These are phyloP conservation scores for Camponotus pennsylvanicus DNA, from an alignment of 1,140 invertebrate species.

Conservation along the genomic window DNA sequence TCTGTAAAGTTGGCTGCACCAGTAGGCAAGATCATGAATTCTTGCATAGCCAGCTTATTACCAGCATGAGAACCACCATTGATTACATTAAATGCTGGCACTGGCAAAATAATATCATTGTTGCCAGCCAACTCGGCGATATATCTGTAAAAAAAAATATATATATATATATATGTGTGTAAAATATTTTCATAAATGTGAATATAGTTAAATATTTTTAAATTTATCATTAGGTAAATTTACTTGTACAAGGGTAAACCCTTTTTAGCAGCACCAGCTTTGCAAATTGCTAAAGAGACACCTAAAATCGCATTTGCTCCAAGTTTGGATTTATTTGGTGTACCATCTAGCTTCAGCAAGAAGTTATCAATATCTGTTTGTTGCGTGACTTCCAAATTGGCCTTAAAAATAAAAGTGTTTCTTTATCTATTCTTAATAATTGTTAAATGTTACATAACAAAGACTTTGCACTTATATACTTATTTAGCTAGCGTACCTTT, in stretches of 20 bases:
- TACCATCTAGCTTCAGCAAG: constrained; percentile 97
- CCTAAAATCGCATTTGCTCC: constrained; percentile 99
- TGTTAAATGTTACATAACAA: not conserved
- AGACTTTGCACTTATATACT: not conserved
- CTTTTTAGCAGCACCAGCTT: constrained; percentile 98
- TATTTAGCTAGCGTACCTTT: constrained; percentile 85
- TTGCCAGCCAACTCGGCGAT: constrained; percentile 98
- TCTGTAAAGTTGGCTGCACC: constrained; percentile 97
- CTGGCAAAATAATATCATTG: constrained; percentile 95
- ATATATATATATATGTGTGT: not conserved
- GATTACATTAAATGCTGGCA: constrained; percentile 99
- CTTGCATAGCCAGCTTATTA: constrained; percentile 99
- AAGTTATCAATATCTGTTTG: constrained; percentile 98
- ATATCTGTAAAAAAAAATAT: constrained; percentile 88
- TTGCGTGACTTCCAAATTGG: constrained; percentile 94
- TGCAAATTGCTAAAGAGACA: constrained; percentile 97
- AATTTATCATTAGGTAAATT: constrained; percentile 46
- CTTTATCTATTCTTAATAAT: not conserved
- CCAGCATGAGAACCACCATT: constrained; percentile 99
- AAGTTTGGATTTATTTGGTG: constrained; percentile 98
- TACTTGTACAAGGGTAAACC: constrained; percentile 94
- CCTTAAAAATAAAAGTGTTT: constrained; percentile 71
- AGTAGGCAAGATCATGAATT: constrained; percentile 96
- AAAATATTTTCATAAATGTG: not conserved
- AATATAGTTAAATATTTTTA: not conserved